Base-by-base conservation (phyloP, 1,140 invertebrate species). In the Pemphigus obesinymphae region DNA sequence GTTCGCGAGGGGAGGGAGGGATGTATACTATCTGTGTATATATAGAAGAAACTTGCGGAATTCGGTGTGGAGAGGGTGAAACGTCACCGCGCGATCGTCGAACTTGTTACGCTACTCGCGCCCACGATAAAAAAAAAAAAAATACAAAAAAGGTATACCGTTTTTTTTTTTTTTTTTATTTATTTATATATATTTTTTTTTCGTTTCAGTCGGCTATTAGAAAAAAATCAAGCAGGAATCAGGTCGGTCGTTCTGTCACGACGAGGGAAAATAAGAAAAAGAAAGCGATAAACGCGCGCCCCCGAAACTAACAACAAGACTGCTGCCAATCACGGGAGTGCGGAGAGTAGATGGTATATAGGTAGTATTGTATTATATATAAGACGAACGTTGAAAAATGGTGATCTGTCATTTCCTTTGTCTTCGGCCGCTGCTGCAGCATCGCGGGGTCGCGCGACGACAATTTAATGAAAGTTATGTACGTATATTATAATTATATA, bases 351-450 rank as follows among this genome's bases (percentile, higher is more conserved):
- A n/a, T n/a, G n/a, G n/a, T n/a, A n/a, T n/a, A n/a, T n/a, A n/a
- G n/a, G n/a, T n/a, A n/a, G n/a, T n/a, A n/a, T n/a, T n/a, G n/a
- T n/a, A n/a, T n/a, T n/a, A n/a, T n/a, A n/a, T n/a, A n/a, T n/a
- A n/a, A n/a, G n/a, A n/a, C n/a, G n/a, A n/a, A n/a, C n/a, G n/a
- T n/a, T n/a, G n/a, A n/a, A n/a, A n/a, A n/a, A 58, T 37, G 73
- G 73, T 58, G 73, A 55, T 55, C 73, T 40, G 73, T 76, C 73
- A 76, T 76, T 75, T 40, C n/a, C 11, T 37, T 58, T 58, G 73
- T 76, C 48, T 58, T 15, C 2, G 15, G 29, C n/a, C 17, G 15
- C 34, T 0, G 11, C 13, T 45, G 5, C 23, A 23, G n/a, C n/a
- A 3, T 34, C 10, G 10, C 13, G 48, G 29, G 6, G n/a, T 0